Evolutionary conservation across 2,888 invertebrate genomes (phyloP).

Genomic region (Melinaea marsaeus): DNA sequence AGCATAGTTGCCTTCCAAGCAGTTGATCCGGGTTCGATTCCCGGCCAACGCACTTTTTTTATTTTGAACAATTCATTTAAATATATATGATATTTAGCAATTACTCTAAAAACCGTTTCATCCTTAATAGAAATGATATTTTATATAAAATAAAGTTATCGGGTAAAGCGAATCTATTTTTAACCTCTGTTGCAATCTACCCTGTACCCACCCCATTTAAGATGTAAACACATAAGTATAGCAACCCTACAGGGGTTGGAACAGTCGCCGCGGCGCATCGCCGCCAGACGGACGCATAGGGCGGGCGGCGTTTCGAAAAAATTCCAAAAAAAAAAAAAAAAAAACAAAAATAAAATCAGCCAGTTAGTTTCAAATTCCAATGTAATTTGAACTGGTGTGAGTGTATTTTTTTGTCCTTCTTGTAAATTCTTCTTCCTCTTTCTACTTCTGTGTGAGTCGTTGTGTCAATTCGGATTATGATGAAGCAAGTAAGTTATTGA

Average conservation of each 20-base stretch:
- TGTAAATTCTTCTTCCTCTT: background rate
- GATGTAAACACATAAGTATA: constrained; percentile 75
- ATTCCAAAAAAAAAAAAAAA: constrained; percentile 33
- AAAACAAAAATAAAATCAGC: background rate
- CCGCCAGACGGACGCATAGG: constrained; percentile 54
- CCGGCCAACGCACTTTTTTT: constrained; percentile 46
- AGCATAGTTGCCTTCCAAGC: constrained; percentile 60
- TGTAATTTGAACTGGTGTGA: background rate
- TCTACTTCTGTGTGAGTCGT: background rate
- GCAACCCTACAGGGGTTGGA: constrained; percentile 45
- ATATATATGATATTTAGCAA: background rate
- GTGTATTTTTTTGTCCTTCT: background rate
- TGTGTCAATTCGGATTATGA: constrained; percentile 31
- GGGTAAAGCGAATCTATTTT: background rate
- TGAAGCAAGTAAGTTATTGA: constrained; percentile 26
- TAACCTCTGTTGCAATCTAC: constrained; percentile 9
- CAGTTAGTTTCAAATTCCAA: background rate
- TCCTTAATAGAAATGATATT: too few species aligned
- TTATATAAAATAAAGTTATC: background rate
- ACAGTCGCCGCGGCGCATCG: constrained; percentile 63
- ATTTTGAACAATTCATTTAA: background rate
- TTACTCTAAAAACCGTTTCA: too few species aligned
- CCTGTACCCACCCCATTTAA: constrained; percentile 68
- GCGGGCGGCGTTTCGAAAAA: constrained; percentile 35
- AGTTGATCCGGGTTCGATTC: constrained; percentile 62